phyloP scores from a whole-genome alignment of 2,113 vertebrate species.

The Gallinago undulata region DNA sequence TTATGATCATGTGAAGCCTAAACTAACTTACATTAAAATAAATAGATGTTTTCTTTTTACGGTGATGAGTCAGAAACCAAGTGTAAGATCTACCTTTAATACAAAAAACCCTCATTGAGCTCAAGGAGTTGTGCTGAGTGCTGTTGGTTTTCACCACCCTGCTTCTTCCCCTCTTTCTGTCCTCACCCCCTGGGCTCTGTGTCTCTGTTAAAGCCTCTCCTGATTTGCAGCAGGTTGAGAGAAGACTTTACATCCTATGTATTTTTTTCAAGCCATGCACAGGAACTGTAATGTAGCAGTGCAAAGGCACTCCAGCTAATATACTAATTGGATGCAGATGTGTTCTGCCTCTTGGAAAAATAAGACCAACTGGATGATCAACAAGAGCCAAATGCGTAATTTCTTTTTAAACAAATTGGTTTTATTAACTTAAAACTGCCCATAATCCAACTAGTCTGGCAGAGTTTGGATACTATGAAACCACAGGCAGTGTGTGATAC shows the following conservation, averaged over 20 bases:
- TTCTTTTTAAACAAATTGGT: slow-evolving; percentile 59
- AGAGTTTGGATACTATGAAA: slow-evolving; percentile 28
- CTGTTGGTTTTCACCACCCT: neutral
- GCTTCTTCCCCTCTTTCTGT: neutral
- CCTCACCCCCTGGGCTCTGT: neutral
- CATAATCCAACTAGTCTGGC: slow-evolving; percentile 49
- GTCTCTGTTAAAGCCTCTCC: neutral
- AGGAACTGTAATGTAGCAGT: neutral
- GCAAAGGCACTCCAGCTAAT: slow-evolving; percentile 24
- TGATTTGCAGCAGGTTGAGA: slow-evolving; percentile 19
- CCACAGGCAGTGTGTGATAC: slow-evolving; percentile 30
- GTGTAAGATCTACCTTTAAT: neutral
- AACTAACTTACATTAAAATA: neutral
- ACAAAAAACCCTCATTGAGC: neutral
- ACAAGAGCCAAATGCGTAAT: slow-evolving; percentile 51
- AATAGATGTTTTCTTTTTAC: neutral
- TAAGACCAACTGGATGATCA: slow-evolving; percentile 51
- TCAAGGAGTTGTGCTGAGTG: neutral
- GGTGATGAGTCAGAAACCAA: neutral
- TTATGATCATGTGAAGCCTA: neutral
- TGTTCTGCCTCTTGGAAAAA: slow-evolving; percentile 34
- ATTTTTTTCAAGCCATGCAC: slow-evolving; percentile 16
- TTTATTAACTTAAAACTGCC: slow-evolving; percentile 57
- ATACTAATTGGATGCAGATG: slow-evolving; percentile 37
- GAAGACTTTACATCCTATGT: neutral